Percentiles rank a stretch among this genome's conserved stretches.
Evolutionary conservation across 2,888 invertebrate species (phyloP).

Genomic region (Cenopis cana): DNA sequence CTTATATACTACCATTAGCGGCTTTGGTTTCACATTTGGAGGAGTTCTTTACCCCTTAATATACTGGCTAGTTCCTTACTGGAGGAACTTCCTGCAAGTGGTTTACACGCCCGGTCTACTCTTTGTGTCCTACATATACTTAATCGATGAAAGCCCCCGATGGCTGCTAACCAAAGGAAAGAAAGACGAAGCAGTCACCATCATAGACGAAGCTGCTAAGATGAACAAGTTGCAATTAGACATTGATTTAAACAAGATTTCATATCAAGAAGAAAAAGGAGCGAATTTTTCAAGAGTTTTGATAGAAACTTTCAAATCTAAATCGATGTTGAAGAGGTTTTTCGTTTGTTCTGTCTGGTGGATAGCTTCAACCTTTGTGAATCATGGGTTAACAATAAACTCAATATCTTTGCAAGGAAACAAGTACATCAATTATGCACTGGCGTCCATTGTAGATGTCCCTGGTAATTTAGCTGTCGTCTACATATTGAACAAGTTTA

Average conservation of each 20-base stretch:
- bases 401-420: conserved; percentile 90
- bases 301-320: conserved; percentile 67
- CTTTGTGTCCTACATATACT: conserved; percentile 87
- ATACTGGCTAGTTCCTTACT: conserved; percentile 84
- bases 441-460: conserved; percentile 83
- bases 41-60: conserved; percentile 57
- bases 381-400: conserved; percentile 91
- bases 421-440: conserved; percentile 90
- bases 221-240: conserved; percentile 68
- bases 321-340: conserved; percentile 64
- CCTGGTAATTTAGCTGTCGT: conserved; percentile 85
- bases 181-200: conserved; percentile 85
- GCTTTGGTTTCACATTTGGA: conserved; percentile 57
- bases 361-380: conserved; percentile 90
- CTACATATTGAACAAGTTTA: conserved; percentile 81
- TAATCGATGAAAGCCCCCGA: conserved; percentile 90
- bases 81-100: conserved; percentile 87
- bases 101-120: conserved; percentile 89
- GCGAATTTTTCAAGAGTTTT: conserved; percentile 58
- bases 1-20: conserved; percentile 60
- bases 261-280: conserved; percentile 57
- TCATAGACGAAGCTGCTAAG: conserved; percentile 86
- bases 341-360: conserved; percentile 74
- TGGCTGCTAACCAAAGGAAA: conserved; percentile 91
- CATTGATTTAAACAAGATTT: conserved; percentile 57